Base-by-base conservation (phyloP, 1,140 invertebrate species). In the Akabosia matsudoensis region DNA sequence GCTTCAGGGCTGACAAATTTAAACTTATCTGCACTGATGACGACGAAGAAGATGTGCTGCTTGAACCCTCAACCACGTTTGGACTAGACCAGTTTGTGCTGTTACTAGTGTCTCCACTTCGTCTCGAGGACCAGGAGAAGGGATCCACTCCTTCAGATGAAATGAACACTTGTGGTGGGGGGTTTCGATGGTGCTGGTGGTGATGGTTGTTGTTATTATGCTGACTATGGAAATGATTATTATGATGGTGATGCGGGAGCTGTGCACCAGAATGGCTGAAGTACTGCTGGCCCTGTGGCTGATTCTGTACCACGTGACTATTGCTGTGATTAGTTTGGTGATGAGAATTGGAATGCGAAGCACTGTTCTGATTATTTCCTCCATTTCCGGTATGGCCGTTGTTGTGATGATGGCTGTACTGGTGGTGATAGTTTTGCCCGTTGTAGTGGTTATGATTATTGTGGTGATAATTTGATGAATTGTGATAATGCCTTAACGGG, bases 61-160 rank as follows among this genome's bases (percentile, higher is more conserved):
- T 22, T 14, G 14, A 4, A 22, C 13, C 54, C 4, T 61, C 54
- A 13, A 30, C 61, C 13, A 56, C 13, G 31, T 67, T 67, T 13
- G 61, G 61, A 67, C 61, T 67, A 67, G 61, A 67, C 61, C 61
- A 67, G 61, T 67, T 67, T 67, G 61, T 30, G 22, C 31, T 67
- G 31, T n/a, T 67, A 67, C 3, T 30, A 7, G 24, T 13, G 28
- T 31, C 61, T 67, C 61, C 61, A 14, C 61, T 10, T 30, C 61
- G 24, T 30, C 30, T 31, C n/a, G 10, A 61, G 4, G 54, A 7
- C 54, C 54, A 56, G 10, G 54, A 56, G 10, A 67, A 31, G 61
- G 61, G 26, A 10, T 67, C 61, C 3, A 67, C 30, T 16, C 26
- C 3, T 2, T 67, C 61, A 30, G 61, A 67, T 2, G 61, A 67